phyloP scores from a whole-genome alignment of 2,888 invertebrate genomes.

The Idaea straminata region DNA sequence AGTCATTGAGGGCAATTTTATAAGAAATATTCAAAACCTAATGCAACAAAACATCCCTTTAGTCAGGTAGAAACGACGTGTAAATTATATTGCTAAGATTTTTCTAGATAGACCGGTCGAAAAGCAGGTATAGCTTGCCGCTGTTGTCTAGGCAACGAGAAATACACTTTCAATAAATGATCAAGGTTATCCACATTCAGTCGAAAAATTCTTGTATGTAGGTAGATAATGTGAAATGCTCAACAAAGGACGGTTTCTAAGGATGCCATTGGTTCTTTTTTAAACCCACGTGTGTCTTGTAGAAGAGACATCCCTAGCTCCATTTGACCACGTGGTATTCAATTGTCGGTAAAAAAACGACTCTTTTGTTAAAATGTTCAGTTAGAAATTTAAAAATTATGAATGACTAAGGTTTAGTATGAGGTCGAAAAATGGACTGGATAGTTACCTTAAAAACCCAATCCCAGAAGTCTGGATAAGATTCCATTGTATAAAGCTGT shows the following conservation, averaged over 20 bases:
- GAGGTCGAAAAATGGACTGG: background rate
- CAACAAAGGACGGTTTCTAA: background rate
- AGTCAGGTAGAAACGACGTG: too few relatives aligned
- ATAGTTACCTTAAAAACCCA: conserved; percentile 54
- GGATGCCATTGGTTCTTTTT: background rate
- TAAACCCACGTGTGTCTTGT: background rate
- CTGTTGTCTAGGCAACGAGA: background rate
- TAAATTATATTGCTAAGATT: background rate
- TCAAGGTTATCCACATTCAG: background rate
- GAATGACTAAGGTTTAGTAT: background rate
- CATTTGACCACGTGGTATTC: background rate
- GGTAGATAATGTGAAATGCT: background rate
- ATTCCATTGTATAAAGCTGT: conserved; percentile 39
- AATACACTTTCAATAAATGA: background rate
- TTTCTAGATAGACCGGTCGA: background rate
- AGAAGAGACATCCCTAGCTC: background rate
- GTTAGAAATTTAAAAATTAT: background rate
- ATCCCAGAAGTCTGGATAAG: conserved; percentile 53
- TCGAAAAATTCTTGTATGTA: background rate
- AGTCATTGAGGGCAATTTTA: too few relatives aligned
- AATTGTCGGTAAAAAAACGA: background rate
- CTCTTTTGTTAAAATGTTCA: background rate
- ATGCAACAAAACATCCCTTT: background rate
- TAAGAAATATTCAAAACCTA: too few relatives aligned
- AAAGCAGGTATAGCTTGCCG: background rate